A percentile compares a stretch with the other conserved stretches of the same genome.
Conservation (phyloP, 2,888 invertebrate species). For the Ethmia dodecea region DNA sequence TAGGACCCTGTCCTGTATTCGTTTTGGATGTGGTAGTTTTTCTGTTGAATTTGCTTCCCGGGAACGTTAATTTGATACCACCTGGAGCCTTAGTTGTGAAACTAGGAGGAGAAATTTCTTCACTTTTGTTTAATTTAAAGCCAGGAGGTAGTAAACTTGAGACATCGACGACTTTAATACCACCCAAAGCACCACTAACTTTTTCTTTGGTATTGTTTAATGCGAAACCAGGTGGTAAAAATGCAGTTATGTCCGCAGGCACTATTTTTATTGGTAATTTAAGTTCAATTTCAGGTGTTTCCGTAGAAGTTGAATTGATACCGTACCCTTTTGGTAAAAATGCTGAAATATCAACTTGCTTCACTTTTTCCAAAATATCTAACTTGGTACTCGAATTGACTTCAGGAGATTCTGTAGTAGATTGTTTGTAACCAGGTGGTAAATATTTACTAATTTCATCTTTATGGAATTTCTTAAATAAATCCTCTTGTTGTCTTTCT, state of each 20-base stretch:
- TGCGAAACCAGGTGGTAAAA: slow-evolving; percentile 81
- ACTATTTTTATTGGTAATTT: slow-evolving; percentile 38
- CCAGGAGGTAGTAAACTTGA: slow-evolving; percentile 81
- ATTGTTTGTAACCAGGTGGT: slow-evolving; percentile 81
- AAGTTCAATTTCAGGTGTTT: slow-evolving; percentile 35
- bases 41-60: slow-evolving; percentile 80
- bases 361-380: slow-evolving; percentile 41
- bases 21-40: slow-evolving; percentile 79
- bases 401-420: slow-evolving; percentile 39
- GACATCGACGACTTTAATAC: slow-evolving; percentile 68
- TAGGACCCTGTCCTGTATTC: slow-evolving; percentile 56
- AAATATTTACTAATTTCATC: slow-evolving; percentile 79
- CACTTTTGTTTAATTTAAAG: slow-evolving; percentile 62
- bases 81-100: slow-evolving; percentile 62
- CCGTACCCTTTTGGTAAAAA: slow-evolving; percentile 82
- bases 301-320: slow-evolving; percentile 44
- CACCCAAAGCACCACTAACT: slow-evolving; percentile 26
- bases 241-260: slow-evolving; percentile 75
- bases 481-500: slow-evolving; percentile 53
- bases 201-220: slow-evolving; percentile 40
- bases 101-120: slow-evolving; percentile 30
- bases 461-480: slow-evolving; percentile 65
- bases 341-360: slow-evolving; percentile 69
- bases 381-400: slow-evolving; percentile 43
- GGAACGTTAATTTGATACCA: slow-evolving; percentile 85